Base-by-base conservation (phyloP, 2,113 vertebrate genomes). In the Ceuthmochares aereus region DNA sequence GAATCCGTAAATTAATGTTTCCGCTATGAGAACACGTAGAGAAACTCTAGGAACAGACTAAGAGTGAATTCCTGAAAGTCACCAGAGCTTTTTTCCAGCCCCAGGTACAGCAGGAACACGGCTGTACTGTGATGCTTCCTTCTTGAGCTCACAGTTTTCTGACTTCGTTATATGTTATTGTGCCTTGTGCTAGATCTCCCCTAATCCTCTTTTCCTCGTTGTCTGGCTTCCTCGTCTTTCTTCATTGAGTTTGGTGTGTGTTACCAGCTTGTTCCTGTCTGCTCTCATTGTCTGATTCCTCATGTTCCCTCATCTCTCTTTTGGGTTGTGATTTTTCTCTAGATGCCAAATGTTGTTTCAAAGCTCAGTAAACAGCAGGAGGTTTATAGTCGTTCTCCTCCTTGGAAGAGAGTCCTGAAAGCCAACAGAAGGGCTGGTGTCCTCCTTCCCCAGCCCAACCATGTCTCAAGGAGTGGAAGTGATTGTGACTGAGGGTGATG, bases 391-490 rank as follows among this genome's bases (percentile, higher is more conserved):
- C 13, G 0, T 30, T 23, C 5, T 79, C 17, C 52, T 26, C 59
- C 10, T 29, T 34, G 75, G 9, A 45, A 66, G 52, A n/a, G 1
- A 6, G 45, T 6, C 14, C 4, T 10, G 84, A 58, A 14, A 23
- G 27, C 26, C 34, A 18, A 18, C 43, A 40, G 42, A 40, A 25
- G 40, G n/a, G 59, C 34, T 47, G 60, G 6, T 12, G n/a, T 25
- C 25, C 16, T 72, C 47, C 77, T 58, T 45, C 14, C n/a, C 22
- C 56, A 27, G 45, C 69, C 27, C 75, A 47, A 16, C 54, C 32
- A 0, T 8, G 12, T 34, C 18, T 8, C 12, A 1, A 32, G 45
- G 19, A 6, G 23, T 1, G 22, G 47, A 14, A 25, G 1, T 1
- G 23, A 16, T 8, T 19, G 85, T 0, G 4, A 3, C 14, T 6